A percentile compares a stretch with the other conserved stretches of the same genome.
phyloP scores from a whole-genome alignment of 2,797 vertebrate species.

The Lagocephalus sceleratus region DNA sequence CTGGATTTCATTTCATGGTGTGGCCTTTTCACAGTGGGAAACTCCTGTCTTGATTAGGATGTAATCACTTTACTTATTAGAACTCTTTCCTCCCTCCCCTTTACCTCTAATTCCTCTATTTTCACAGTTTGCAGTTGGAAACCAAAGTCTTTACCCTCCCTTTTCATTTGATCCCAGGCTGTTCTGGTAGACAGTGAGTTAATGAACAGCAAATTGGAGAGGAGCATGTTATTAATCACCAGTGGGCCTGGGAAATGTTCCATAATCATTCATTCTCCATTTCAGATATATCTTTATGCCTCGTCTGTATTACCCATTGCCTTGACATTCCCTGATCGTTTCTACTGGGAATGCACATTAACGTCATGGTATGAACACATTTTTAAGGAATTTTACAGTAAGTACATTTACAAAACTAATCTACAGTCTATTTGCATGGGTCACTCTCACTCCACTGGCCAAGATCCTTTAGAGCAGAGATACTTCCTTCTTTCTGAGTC shows the following conservation, averaged over 20 bases:
- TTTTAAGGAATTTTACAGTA: too few species aligned
- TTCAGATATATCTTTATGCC: conserved; percentile 54
- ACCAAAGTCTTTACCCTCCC: conserved; percentile 78
- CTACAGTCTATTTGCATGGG: too few species aligned
- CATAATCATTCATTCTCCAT: conserved; percentile 77
- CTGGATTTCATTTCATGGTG: conserved; percentile 27
- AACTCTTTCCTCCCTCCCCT: conserved; percentile 24
- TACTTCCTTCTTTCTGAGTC: too few species aligned
- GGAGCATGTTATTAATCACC: conserved; percentile 87
- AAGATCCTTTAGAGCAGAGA: too few species aligned
- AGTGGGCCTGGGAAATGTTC: conserved; percentile 61
- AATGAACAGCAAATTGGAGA: conserved; percentile 88
- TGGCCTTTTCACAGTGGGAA: conserved; percentile 57
- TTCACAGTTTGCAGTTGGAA: conserved; percentile 56
- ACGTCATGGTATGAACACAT: too few species aligned
- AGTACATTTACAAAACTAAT: too few species aligned
- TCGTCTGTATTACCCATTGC: conserved; percentile 11
- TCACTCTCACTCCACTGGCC: too few species aligned
- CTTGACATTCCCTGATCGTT: conserved; percentile 14
- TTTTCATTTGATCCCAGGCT: conserved; percentile 82
- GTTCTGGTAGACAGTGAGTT: conserved; percentile 87
- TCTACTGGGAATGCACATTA: neutral
- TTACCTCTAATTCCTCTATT: conserved; percentile 6
- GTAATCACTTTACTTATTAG: conserved; percentile 71
- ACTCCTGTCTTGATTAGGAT: conserved; percentile 82